Percentiles rank a stretch among this genome's conserved stretches.
Conservation (phyloP, 2,888 invertebrate genomes). For the Bibio marci region DNA sequence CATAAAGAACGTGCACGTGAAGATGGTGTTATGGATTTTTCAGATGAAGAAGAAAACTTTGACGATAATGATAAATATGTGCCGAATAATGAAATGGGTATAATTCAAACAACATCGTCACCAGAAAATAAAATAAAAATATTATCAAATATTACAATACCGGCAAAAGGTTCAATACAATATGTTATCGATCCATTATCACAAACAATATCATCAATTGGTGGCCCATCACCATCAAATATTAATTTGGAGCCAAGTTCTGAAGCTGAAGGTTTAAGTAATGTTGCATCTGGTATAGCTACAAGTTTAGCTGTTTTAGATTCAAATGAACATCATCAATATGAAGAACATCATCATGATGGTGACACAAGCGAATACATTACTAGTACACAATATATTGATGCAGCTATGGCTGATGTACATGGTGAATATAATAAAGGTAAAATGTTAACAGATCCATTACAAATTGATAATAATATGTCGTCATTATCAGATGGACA, state of each 20-base stretch:
- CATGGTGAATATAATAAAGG: slow-evolving; percentile 9
- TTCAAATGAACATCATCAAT: slow-evolving; percentile 25
- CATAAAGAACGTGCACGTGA: slow-evolving; percentile 45
- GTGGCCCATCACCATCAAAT: slow-evolving; percentile 9
- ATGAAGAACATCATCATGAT: slow-evolving; percentile 8
- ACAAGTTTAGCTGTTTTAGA: slow-evolving; percentile 37
- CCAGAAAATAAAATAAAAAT: slow-evolving; percentile 32
- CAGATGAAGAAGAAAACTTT: slow-evolving; percentile 28
- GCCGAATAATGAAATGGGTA: slow-evolving; percentile 6
- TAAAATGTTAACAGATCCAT: slow-evolving; percentile 5
- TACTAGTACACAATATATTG: slow-evolving; percentile 9
- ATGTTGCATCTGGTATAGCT: slow-evolving; percentile 38
- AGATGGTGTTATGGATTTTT: slow-evolving; percentile 45
- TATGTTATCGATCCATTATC: slow-evolving; percentile 5
- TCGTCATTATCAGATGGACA: slow-evolving; percentile 7
- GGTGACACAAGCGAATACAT: slow-evolving; percentile 5
- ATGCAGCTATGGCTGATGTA: slow-evolving; percentile 10
- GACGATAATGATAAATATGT: slow-evolving; percentile 19
- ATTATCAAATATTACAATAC: slow-evolving; percentile 27
- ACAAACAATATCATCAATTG: slow-evolving; percentile 13
- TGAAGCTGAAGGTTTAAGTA: slow-evolving; percentile 36
- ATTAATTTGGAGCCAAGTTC: slow-evolving; percentile 25
- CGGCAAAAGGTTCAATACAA: slow-evolving; percentile 9
- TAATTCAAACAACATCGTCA: no score
- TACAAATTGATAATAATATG: slow-evolving; percentile 1